Percentiles rank a stretch among this genome's conserved stretches.
Evolutionary conservation across 2,797 vertebrate species (phyloP).

Genomic region (Eulemur albifrons): DNA sequence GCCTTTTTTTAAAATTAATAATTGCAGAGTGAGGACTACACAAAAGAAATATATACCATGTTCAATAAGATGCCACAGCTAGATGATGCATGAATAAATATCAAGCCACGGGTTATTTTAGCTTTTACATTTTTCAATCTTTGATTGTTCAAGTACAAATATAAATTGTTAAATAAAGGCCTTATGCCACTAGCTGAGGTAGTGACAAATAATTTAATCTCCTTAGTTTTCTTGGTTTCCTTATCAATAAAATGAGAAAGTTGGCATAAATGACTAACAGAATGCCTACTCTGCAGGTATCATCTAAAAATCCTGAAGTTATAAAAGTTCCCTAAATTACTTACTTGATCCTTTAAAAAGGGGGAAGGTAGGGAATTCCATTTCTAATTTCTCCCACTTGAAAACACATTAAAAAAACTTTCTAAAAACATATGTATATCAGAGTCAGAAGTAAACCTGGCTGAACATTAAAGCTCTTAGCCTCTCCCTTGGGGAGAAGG

Average conservation of each 20-base stretch:
- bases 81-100: neutral
- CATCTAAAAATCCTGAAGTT: neutral
- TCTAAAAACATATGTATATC: neutral
- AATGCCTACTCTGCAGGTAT: neutral
- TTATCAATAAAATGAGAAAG: neutral
- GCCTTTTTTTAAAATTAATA: neutral
- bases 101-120: neutral
- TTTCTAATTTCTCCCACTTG: neutral
- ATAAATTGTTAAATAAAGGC: conserved; percentile 11
- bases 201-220: neutral
- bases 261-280: neutral
- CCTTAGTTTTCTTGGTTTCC: neutral
- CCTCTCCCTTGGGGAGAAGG: neutral
- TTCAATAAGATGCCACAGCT: neutral
- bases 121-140: neutral
- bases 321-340: neutral
- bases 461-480: neutral
- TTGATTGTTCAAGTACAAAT: neutral
- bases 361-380: neutral
- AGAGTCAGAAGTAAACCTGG: neutral
- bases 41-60: neutral
- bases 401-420: neutral
- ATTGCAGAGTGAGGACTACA: neutral
- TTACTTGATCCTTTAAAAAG: conserved; percentile 7
- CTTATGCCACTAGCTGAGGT: neutral